These are phyloP conservation scores for Alauda arvensis DNA, from an alignment of 2,797 vertebrate genomes.

Conservation along the genomic window DNA sequence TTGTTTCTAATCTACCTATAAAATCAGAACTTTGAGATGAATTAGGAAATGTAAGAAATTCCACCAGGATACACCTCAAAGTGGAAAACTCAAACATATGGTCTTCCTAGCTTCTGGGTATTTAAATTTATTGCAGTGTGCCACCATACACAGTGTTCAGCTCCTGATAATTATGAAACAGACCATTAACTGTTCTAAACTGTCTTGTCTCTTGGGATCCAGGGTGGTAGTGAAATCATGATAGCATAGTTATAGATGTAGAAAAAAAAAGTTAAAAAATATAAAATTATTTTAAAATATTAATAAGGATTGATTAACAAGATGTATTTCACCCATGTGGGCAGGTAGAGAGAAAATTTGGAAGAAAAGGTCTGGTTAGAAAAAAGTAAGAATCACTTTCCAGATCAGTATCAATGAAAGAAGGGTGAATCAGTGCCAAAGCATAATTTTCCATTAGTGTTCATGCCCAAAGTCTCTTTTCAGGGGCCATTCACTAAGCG, in stretches of 20 bases:
- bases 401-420: neutral
- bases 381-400: neutral
- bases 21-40: neutral
- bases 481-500: neutral
- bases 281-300: neutral
- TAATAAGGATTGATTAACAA: neutral
- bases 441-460: neutral
- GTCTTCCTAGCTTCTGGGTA: neutral
- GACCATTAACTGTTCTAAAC: conserved; percentile 23
- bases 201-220: neutral
- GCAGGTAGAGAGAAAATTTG: neutral
- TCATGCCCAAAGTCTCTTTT: neutral
- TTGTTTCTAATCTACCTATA: neutral
- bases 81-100: conserved; percentile 1
- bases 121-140: conserved; percentile 5
- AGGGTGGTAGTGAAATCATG: neutral
- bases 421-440: neutral
- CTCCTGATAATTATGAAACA: neutral
- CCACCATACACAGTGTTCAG: neutral
- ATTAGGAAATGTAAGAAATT: neutral
- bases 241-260: neutral
- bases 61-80: neutral
- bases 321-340: neutral
- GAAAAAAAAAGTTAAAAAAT: neutral
- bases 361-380: neutral